A percentile compares a stretch with the other conserved stretches of the same genome.
phyloP scores from a whole-genome alignment of 2,888 invertebrate genomes.

The Callosobruchus maculatus region DNA sequence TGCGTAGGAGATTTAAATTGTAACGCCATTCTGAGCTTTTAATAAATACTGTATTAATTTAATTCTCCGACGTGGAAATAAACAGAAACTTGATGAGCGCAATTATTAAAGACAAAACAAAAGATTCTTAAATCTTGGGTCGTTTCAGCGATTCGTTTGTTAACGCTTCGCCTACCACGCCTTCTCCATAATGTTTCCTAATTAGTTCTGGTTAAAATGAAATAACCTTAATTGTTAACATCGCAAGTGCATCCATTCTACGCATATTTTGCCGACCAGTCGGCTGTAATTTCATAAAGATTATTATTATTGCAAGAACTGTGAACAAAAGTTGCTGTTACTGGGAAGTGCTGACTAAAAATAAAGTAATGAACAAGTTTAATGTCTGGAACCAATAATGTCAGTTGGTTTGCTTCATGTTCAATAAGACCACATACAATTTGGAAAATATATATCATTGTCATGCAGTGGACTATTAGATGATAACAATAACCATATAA shows the following conservation, averaged over 20 bases:
- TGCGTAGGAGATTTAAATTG: too few species aligned
- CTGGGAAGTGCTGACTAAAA: background rate
- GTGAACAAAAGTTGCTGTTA: background rate
- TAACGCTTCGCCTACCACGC: background rate
- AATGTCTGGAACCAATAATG: background rate
- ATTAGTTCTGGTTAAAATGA: background rate
- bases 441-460: too few species aligned
- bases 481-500: too few species aligned
- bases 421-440: too few species aligned
- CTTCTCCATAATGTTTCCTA: background rate
- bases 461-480: too few species aligned
- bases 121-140: background rate
- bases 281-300: background rate
- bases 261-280: background rate
- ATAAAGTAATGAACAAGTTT: background rate
- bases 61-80: too few species aligned
- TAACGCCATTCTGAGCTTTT: too few species aligned
- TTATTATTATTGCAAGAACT: background rate
- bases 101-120: background rate
- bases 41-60: too few species aligned
- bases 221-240: background rate
- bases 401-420: too few species aligned
- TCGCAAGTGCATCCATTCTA: background rate
- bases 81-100: too few species aligned
- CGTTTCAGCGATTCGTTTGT: background rate